Percentiles rank a stretch among this genome's conserved stretches.
Conservation (phyloP, 2,797 vertebrate species). For the Manis pentadactyla region DNA sequence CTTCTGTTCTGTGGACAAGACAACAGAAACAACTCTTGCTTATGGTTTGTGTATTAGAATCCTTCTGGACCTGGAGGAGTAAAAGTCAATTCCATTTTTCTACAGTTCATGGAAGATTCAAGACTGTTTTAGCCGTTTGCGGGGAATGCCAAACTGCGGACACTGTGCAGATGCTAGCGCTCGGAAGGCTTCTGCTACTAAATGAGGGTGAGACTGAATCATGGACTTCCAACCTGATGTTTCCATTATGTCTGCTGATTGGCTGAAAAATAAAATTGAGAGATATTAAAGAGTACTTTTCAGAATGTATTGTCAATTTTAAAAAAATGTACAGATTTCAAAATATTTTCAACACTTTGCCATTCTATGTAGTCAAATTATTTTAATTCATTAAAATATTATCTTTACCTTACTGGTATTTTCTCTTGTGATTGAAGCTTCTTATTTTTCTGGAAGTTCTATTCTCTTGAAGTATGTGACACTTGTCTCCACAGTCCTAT, state of each 20-base stretch:
- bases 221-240: slow-evolving; percentile 99
- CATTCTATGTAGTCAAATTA: neutral
- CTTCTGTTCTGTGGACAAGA: slow-evolving; percentile 88
- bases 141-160: slow-evolving; percentile 96
- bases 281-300: slow-evolving; percentile 44
- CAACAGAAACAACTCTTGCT: slow-evolving; percentile 86
- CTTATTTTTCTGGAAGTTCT: neutral
- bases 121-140: slow-evolving; percentile 98
- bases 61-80: slow-evolving; percentile 88
- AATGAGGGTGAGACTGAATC: slow-evolving; percentile 99
- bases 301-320: neutral
- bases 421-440: slow-evolving; percentile 26
- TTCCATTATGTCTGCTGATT: slow-evolving; percentile 99
- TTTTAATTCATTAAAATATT: slow-evolving; percentile 20
- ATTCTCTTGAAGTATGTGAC: neutral
- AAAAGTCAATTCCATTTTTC: slow-evolving; percentile 89
- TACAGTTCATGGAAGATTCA: slow-evolving; percentile 90
- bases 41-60: slow-evolving; percentile 89
- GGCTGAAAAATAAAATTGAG: slow-evolving; percentile 90
- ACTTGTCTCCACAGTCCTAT: neutral
- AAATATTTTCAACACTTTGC: slow-evolving; percentile 24
- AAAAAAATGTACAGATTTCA: neutral
- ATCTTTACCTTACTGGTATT: slow-evolving; percentile 28
- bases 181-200: slow-evolving; percentile 99
- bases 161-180: slow-evolving; percentile 97